Conservation (phyloP, 2,888 invertebrate species). For the Aproaerema taeniolella region DNA sequence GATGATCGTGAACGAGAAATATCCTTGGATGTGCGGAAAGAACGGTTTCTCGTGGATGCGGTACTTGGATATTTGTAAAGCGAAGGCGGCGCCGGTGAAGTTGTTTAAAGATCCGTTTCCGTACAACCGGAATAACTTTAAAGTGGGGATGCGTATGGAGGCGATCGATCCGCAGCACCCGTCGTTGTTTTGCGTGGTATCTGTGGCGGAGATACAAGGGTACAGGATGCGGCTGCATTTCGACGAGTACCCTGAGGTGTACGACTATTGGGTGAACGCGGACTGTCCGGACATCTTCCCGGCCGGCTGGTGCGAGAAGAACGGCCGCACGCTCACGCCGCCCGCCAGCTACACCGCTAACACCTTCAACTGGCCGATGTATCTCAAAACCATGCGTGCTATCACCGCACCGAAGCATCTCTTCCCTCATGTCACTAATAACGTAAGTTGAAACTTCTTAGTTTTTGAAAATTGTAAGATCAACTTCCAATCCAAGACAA, state of each 20-base stretch:
- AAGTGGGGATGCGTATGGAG: constrained; percentile 93
- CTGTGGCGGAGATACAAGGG: constrained; percentile 88
- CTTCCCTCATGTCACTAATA: constrained; percentile 83
- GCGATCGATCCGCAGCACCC: constrained; percentile 96
- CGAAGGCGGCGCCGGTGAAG: constrained; percentile 85
- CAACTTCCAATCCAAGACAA: no score
- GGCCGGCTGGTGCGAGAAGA: constrained; percentile 94
- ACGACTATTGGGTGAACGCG: constrained; percentile 96
- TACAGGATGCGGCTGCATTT: constrained; percentile 92
- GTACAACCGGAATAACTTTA: constrained; percentile 84
- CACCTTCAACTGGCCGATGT: constrained; percentile 90
- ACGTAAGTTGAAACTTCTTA: constrained; percentile 46
- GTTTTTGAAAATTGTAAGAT: not conserved
- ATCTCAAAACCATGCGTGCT: constrained; percentile 85
- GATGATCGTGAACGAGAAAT: constrained; percentile 62
- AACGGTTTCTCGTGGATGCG: constrained; percentile 87
- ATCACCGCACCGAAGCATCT: constrained; percentile 87
- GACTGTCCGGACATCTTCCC: constrained; percentile 95
- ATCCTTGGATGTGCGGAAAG: constrained; percentile 84
- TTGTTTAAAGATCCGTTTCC: constrained; percentile 89
- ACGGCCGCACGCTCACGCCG: constrained; percentile 85
- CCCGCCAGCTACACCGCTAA: constrained; percentile 81
- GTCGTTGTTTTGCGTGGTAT: constrained; percentile 91
- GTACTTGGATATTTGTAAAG: constrained; percentile 84
- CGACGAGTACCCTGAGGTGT: constrained; percentile 92